Evolutionary conservation across 2,113 vertebrate genomes (phyloP), one percentile per base, ranked within the genome.

Genomic region (Apteryx mantelli): DNA sequence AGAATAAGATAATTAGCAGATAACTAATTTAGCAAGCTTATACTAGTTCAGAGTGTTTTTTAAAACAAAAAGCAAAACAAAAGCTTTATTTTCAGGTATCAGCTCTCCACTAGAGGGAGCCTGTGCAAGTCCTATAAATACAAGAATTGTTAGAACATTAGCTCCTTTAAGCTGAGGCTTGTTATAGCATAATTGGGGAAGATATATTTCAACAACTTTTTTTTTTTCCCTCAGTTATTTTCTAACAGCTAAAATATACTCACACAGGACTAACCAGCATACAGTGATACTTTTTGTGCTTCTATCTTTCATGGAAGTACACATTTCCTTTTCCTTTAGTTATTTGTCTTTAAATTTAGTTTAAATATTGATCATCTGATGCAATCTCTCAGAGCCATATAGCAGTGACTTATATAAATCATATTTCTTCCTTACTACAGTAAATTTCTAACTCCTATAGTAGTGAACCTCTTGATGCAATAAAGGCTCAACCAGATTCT

Each of bases 401-500:
- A 68, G 25, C 40, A 14, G 8, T 48, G 3, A 25, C 48, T n/a
- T 5, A 6, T 8, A 6, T 13, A 63, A 58, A 22, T 11, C 21
- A 18, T 32, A 0, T 73, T 84, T 61, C 22, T 71, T 28, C 7
- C 8, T 13, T 61, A 38, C 40, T 56, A 60, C 24, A 18, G 21
- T 65, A 22, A 74, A 69, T n/a, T 38, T 22, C n/a, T 13, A 7
- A 3, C 7, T 53, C 7, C 36, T 60, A 21, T 34, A 32, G 48
- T 15, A 56, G n/a, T 1, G 2, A 50, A 5, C 4, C 4, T 13
- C 8, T 65, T 17, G 36, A 1, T 34, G 4, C 16, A 36, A 9
- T 44, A 11, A 76, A 21, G 11, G 14, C 14, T 22, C 42, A 25
- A 0, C 5, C 1, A 0, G 8, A 78, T 24, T 88, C 2, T 1